Evolutionary conservation across 2,797 vertebrate species (phyloP).

Genomic region (Spondyliosoma cantharus): DNA sequence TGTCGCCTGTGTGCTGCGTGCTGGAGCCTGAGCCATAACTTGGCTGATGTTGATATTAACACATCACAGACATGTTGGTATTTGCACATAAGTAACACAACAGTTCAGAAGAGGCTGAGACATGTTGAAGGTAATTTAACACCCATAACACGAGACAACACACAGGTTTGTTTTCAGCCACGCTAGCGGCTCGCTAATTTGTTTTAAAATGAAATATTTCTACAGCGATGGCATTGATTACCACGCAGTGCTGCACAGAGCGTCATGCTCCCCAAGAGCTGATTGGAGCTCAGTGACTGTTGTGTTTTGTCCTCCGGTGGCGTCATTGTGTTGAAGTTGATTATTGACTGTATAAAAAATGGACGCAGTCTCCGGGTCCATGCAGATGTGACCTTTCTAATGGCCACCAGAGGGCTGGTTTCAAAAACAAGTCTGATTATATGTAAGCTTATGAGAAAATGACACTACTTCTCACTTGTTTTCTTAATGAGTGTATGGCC

Average conservation of each 20-base stretch:
- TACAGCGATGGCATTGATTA: not conserved
- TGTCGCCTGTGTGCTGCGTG: not conserved
- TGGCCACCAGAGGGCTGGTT: too few relatives aligned
- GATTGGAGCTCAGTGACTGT: not conserved
- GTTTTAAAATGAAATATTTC: not conserved
- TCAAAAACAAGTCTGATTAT: too few relatives aligned
- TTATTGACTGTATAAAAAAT: too few relatives aligned
- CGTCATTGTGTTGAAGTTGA: too few relatives aligned
- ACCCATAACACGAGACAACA: not conserved
- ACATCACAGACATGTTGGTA: not conserved
- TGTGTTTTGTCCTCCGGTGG: too few relatives aligned
- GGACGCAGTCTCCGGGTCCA: too few relatives aligned
- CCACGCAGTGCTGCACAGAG: not conserved
- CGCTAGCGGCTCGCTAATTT: not conserved
- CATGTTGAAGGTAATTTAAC: not conserved
- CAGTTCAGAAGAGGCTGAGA: not conserved
- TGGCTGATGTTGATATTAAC: conserved; percentile 7
- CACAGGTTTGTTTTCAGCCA: not conserved
- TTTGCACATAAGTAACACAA: not conserved
- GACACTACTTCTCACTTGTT: too few relatives aligned
- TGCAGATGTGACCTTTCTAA: too few relatives aligned
- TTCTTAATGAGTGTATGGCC: too few relatives aligned
- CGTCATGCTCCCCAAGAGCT: not conserved
- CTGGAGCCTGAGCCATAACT: not conserved
- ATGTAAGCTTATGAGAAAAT: too few relatives aligned